Conservation (phyloP, 2,113 vertebrate species). For the Trematocara macrostoma region DNA sequence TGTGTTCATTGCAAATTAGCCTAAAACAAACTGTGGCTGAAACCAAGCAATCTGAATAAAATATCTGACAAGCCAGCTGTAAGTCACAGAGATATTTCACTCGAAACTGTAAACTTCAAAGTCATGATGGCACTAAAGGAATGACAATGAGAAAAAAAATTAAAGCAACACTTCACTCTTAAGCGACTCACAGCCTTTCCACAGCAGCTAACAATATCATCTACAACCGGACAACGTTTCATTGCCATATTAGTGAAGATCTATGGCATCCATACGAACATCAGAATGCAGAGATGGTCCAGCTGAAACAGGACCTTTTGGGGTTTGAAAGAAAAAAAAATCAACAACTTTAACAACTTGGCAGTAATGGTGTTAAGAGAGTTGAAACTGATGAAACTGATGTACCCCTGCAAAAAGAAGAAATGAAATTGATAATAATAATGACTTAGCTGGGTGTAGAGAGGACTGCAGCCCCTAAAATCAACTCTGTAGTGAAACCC, state of each 20-base stretch:
- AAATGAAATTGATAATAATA: conserved; percentile 45
- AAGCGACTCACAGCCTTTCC: not conserved
- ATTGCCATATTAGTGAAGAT: not conserved
- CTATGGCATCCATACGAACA: not conserved
- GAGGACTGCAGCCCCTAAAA: conserved; percentile 28
- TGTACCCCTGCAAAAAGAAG: not conserved
- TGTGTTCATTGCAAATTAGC: not conserved
- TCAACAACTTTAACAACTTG: not conserved
- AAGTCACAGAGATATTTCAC: not conserved
- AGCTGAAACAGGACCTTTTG: not conserved
- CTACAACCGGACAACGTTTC: not conserved
- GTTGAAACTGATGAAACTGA: conserved; percentile 20
- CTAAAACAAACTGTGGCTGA: fast-evolving
- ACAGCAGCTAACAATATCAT: not conserved
- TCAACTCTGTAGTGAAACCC: conserved; percentile 44
- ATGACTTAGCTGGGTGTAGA: conserved; percentile 21
- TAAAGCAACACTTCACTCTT: not conserved
- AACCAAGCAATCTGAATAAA: not conserved
- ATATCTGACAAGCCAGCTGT: not conserved
- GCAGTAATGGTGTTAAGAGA: not conserved
- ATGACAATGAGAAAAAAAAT: not conserved
- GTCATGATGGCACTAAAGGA: not conserved
- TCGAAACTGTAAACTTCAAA: not conserved
- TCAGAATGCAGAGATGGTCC: not conserved
- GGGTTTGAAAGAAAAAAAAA: not conserved